These are phyloP conservation scores for Cercopithecus mona DNA, from an alignment of 2,113 vertebrate species.

Conservation along the genomic window DNA sequence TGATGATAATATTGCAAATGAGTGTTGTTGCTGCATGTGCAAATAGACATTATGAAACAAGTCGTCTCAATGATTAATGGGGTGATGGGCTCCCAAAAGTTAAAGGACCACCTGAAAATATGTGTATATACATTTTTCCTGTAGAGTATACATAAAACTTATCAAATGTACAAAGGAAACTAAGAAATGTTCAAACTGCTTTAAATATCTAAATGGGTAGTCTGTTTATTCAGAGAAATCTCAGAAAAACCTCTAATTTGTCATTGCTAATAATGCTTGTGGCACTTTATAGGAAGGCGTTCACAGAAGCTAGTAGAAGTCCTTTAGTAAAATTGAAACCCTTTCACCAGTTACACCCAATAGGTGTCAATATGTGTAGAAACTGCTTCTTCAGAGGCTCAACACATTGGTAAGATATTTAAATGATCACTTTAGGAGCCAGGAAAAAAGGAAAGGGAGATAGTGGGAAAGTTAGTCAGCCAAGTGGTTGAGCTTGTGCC, in stretches of 20 bases:
- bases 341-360: slow-evolving; percentile 49
- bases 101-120: not conserved
- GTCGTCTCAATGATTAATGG: not conserved
- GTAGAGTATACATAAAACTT: not conserved
- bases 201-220: not conserved
- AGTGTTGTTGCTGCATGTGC: not conserved
- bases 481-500: not conserved
- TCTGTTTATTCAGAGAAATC: slow-evolving; percentile 4
- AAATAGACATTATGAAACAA: not conserved
- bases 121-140: not conserved
- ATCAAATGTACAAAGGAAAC: not conserved
- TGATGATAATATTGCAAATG: not conserved
- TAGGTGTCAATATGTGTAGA: not conserved
- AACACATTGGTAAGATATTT: not conserved
- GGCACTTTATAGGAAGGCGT: not conserved
- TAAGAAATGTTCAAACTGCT: not conserved
- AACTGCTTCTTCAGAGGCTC: not conserved
- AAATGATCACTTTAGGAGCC: slow-evolving; percentile 17
- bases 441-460: slow-evolving; percentile 37
- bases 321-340: not conserved
- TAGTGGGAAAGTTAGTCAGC: not conserved
- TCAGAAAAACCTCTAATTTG: not conserved
- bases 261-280: not conserved
- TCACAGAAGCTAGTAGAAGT: slow-evolving; percentile 22
- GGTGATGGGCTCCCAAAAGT: not conserved